phyloP scores from a whole-genome alignment of 2,797 vertebrate genomes.

The Parotocinclus haroldoi region DNA sequence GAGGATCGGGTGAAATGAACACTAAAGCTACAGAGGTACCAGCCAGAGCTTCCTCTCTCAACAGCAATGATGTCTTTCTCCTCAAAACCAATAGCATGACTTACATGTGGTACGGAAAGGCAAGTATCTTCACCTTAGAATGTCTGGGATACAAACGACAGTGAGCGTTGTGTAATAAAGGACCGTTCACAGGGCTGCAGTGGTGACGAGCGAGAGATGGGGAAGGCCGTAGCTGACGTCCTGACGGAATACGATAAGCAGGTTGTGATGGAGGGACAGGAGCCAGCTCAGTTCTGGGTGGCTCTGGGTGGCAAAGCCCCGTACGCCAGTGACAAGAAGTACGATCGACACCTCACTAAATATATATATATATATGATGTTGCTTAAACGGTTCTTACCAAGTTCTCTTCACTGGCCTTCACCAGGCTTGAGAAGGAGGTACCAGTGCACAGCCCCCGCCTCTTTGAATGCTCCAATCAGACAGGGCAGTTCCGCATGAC shows the following conservation, averaged over 20 bases:
- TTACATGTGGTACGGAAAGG: constrained; percentile 92
- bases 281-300: constrained; percentile 87
- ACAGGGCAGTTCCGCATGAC: constrained; percentile 82
- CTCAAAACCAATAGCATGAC: constrained; percentile 69
- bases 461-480: constrained; percentile 93
- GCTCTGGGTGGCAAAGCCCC: constrained; percentile 84
- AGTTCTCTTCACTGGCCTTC: not conserved
- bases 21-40: constrained; percentile 84
- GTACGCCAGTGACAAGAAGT: constrained; percentile 85
- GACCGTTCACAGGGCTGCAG: constrained; percentile 82
- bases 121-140: constrained; percentile 42
- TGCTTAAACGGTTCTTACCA: not conserved
- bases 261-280: constrained; percentile 85
- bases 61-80: constrained; percentile 85
- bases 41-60: constrained; percentile 79
- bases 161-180: not conserved
- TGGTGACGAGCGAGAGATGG: constrained; percentile 87
- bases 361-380: not conserved
- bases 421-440: constrained; percentile 75
- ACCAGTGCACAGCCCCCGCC: constrained; percentile 72
- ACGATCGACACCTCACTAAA: constrained; percentile 1
- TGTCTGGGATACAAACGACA: not conserved
- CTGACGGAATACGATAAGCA: constrained; percentile 82
- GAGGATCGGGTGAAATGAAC: constrained; percentile 78
- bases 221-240: constrained; percentile 74